These are phyloP conservation scores for Sapayoa aenigma DNA, from an alignment of 2,113 vertebrate genomes.

Conservation along the genomic window DNA sequence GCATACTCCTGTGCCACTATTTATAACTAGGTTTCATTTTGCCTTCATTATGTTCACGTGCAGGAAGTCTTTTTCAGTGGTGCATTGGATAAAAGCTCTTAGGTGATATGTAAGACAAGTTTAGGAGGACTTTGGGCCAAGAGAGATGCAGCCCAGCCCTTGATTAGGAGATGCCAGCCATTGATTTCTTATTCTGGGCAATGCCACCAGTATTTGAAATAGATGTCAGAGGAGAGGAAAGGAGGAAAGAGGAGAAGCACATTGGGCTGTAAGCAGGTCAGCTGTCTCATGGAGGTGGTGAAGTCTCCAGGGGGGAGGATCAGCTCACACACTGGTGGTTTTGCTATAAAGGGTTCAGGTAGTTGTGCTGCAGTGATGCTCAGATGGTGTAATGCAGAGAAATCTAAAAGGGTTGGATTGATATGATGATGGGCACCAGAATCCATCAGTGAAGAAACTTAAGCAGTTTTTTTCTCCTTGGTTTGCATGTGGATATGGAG, in stretches of 20 bases:
- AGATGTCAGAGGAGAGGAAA: background rate
- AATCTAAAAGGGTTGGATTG: background rate
- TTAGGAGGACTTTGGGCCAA: background rate
- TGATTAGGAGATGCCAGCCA: background rate
- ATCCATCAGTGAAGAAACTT: background rate
- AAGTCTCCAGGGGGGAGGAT: background rate
- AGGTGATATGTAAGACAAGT: background rate
- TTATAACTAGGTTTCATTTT: background rate
- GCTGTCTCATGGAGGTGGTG: background rate
- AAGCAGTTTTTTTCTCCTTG: background rate
- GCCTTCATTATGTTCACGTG: background rate
- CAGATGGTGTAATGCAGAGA: too few relatives aligned
- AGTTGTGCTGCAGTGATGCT: background rate
- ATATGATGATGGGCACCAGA: background rate
- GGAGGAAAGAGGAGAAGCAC: background rate
- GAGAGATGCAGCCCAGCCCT: background rate
- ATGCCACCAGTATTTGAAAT: background rate
- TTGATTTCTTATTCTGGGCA: background rate
- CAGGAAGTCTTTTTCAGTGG: background rate
- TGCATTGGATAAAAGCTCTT: background rate
- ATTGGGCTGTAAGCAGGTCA: background rate
- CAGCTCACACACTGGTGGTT: rapidly evolving
- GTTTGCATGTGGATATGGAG: background rate
- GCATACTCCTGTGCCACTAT: background rate
- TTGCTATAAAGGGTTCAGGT: background rate